phyloP scores from a whole-genome alignment of 2,797 vertebrate genomes.

The Alauda arvensis region DNA sequence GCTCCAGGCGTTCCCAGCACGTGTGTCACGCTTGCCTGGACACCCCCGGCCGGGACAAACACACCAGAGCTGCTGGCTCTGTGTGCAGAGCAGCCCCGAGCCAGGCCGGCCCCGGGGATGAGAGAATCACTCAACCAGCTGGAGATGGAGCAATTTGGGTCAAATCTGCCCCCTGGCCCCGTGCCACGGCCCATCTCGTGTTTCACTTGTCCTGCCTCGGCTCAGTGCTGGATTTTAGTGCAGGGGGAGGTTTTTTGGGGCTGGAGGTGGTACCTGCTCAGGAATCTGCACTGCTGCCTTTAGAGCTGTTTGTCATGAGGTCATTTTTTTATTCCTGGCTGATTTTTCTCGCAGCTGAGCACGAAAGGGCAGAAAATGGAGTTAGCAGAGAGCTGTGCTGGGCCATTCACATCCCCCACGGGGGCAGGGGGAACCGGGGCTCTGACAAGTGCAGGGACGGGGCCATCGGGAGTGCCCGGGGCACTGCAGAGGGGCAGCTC shows the following conservation, averaged over 20 bases:
- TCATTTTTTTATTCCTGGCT: neutral
- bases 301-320: neutral
- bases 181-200: neutral
- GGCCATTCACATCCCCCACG: neutral
- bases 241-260: rapidly evolving
- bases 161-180: neutral
- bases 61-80: neutral
- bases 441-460: neutral
- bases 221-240: neutral
- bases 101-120: neutral
- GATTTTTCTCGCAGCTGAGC: neutral
- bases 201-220: neutral
- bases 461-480: neutral
- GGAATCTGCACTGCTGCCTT: neutral
- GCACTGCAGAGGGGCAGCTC: neutral
- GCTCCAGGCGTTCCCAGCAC: neutral
- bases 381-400: neutral
- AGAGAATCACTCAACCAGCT: slow-evolving; percentile 38
- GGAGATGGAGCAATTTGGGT: slow-evolving; percentile 16
- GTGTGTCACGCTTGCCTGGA: neutral
- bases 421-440: neutral
- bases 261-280: neutral
- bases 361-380: neutral
- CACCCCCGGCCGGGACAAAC: slow-evolving; percentile 22
- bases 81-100: neutral